Evolutionary conservation across 1,140 invertebrate genomes (phyloP).

Genomic region (Andrena cerasifolii): DNA sequence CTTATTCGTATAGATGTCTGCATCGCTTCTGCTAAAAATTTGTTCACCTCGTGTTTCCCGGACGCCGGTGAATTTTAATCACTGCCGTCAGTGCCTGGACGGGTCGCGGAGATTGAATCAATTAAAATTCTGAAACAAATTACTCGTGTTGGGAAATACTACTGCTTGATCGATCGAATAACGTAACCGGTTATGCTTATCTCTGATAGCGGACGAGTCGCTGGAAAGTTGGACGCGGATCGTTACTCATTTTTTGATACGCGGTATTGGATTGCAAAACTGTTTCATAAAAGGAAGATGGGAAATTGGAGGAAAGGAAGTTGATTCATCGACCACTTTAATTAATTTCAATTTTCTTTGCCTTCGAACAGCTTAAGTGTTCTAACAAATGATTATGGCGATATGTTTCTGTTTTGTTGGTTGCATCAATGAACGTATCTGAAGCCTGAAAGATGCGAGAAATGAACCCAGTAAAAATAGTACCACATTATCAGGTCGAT

Average conservation of each 20-base stretch:
- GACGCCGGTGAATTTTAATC: constrained; percentile 29
- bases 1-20: neutral
- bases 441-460: too few relatives aligned
- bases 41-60: constrained; percentile 6
- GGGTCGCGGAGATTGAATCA: constrained; percentile 23
- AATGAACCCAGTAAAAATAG: too few relatives aligned
- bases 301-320: too few relatives aligned
- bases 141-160: neutral
- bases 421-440: too few relatives aligned
- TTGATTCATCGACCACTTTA: neutral
- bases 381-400: too few relatives aligned
- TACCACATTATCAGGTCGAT: too few relatives aligned
- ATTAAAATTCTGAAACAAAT: constrained; percentile 33
- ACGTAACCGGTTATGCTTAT: constrained; percentile 38
- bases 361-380: too few relatives aligned
- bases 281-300: too few relatives aligned
- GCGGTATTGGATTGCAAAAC: neutral
- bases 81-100: neutral
- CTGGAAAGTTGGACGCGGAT: neutral
- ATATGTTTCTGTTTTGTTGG: too few relatives aligned
- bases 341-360: neutral
- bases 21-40: constrained; percentile 3
- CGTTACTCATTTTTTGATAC: neutral
- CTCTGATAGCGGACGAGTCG: constrained; percentile 13
- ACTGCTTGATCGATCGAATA: constrained; percentile 6